Percentiles rank a stretch among this genome's conserved stretches.
Evolutionary conservation across 2,888 invertebrate species (phyloP).

Genomic region (Synanthedon vespiformis): DNA sequence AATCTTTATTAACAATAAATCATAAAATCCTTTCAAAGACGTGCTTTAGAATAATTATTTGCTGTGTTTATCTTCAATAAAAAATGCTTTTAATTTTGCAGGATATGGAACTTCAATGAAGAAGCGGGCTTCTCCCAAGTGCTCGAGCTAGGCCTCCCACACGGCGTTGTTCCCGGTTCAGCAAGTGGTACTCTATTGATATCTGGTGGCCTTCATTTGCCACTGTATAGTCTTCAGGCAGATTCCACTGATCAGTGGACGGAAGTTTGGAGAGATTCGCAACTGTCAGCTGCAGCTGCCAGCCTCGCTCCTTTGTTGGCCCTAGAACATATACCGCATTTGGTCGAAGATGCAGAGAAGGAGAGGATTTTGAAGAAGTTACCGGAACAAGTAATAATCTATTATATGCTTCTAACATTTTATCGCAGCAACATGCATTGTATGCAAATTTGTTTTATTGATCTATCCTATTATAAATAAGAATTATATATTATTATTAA

Average conservation of each 20-base stretch:
- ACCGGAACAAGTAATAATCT: constrained; percentile 62
- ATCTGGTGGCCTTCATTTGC: constrained; percentile 73
- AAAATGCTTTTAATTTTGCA: constrained; percentile 25
- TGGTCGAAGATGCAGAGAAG: constrained; percentile 62
- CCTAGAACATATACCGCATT: constrained; percentile 64
- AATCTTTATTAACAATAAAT: background rate
- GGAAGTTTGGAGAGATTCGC: constrained; percentile 59
- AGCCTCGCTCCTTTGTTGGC: constrained; percentile 70
- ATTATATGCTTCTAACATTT: background rate
- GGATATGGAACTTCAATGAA: constrained; percentile 79
- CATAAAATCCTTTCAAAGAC: background rate
- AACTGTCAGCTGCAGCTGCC: constrained; percentile 67
- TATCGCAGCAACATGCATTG: background rate
- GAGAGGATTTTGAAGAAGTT: constrained; percentile 61
- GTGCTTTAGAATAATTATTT: no score
- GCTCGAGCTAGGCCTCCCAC: constrained; percentile 73
- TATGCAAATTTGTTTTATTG: background rate
- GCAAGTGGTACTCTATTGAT: constrained; percentile 73
- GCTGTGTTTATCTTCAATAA: no score
- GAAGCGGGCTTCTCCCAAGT: constrained; percentile 79
- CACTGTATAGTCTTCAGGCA: constrained; percentile 47
- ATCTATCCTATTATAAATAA: no score
- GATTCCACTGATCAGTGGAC: constrained; percentile 51
- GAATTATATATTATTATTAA: no score
- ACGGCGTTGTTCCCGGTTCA: constrained; percentile 74